phyloP scores from a whole-genome alignment of 1,140 invertebrate genomes.

The Heliconius himera region DNA sequence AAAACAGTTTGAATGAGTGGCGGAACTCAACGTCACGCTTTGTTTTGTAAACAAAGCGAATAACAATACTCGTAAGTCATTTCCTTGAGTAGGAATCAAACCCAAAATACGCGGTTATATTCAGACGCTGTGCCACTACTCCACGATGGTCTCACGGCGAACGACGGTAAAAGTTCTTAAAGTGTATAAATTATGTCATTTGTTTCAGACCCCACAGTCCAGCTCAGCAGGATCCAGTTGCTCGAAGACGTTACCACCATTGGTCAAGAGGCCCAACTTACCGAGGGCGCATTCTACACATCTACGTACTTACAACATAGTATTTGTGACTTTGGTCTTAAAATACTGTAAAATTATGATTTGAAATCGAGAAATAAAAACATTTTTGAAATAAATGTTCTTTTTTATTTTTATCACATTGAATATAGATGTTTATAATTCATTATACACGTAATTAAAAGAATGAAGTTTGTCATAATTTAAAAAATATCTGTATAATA shows the following conservation, averaged over 20 bases:
- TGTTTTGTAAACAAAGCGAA: too few relatives aligned
- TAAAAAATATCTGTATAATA: too few relatives aligned
- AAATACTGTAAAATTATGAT: slow-evolving; percentile 18
- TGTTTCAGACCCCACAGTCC: slow-evolving; percentile 39
- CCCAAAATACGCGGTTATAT: too few relatives aligned
- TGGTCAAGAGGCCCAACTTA: slow-evolving; percentile 27
- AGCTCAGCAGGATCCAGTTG: slow-evolving; percentile 9
- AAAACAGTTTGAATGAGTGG: too few relatives aligned
- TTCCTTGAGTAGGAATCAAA: too few relatives aligned
- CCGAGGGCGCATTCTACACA: slow-evolving; percentile 32
- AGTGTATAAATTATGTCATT: not conserved
- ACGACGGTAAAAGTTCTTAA: too few relatives aligned
- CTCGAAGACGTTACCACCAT: not conserved
- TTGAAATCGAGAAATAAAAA: not conserved
- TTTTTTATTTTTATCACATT: not conserved
- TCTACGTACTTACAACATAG: slow-evolving; percentile 40
- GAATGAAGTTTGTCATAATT: too few relatives aligned
- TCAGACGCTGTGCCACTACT: too few relatives aligned
- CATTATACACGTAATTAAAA: too few relatives aligned
- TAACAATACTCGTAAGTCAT: too few relatives aligned
- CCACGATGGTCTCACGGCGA: too few relatives aligned
- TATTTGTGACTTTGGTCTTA: slow-evolving; percentile 47
- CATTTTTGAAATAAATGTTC: not conserved
- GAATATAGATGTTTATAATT: not conserved
- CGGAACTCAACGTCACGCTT: too few relatives aligned